phyloP scores from a whole-genome alignment of 1,140 invertebrate species.

The Eciton burchellii region DNA sequence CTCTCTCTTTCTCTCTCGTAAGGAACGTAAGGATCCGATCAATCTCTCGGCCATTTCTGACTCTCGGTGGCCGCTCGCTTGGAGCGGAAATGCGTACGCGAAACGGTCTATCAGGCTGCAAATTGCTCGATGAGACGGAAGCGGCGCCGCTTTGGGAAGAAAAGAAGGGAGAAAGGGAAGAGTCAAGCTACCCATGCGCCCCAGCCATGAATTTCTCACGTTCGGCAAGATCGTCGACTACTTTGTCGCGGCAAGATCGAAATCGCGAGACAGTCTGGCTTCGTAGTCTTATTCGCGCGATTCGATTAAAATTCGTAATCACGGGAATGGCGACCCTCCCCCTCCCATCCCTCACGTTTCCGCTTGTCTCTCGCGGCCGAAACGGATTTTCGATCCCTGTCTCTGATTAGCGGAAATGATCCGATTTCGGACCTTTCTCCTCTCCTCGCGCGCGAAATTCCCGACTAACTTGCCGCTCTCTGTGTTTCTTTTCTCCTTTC shows the following conservation, averaged over 20 bases:
- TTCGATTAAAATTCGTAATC: constrained; percentile 50
- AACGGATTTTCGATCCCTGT: constrained; percentile 42
- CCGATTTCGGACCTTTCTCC: neutral
- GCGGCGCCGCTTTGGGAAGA: neutral
- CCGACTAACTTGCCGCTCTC: neutral
- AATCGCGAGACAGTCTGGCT: neutral
- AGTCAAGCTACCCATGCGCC: neutral
- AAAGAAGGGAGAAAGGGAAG: neutral
- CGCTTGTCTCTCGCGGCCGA: neutral
- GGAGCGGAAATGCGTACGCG: neutral
- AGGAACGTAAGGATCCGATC: neutral
- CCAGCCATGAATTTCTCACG: constrained; percentile 13
- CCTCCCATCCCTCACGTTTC: constrained; percentile 22
- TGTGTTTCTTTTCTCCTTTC: neutral
- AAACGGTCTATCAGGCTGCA: neutral
- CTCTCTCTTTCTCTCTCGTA: too few relatives aligned
- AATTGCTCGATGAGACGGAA: neutral
- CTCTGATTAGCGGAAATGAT: constrained; percentile 44
- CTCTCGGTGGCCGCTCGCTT: neutral
- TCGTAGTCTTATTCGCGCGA: constrained; percentile 37
- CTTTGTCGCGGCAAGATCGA: constrained; percentile 17
- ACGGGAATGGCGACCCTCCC: neutral
- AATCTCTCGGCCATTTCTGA: neutral
- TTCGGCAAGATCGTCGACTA: neutral
- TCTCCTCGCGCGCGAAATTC: constrained; percentile 1